These are phyloP conservation scores for Herminia tarsipennalis DNA, from an alignment of 2,888 invertebrate species.

Conservation along the genomic window DNA sequence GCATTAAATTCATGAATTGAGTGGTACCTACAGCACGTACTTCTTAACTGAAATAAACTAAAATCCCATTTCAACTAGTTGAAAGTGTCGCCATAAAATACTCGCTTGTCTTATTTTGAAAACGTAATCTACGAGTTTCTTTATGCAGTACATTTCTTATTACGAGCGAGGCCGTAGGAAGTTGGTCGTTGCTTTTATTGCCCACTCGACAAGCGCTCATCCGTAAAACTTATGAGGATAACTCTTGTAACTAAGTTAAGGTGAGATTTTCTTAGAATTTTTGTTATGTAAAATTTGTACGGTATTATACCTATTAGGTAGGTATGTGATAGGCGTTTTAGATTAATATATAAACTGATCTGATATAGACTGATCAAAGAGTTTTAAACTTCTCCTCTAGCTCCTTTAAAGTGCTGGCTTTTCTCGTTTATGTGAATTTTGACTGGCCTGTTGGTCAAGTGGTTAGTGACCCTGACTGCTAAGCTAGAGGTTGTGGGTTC, in stretches of 20 bases:
- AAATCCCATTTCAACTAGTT: constrained; percentile 5
- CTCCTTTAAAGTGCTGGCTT: too few species aligned
- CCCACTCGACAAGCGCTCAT: constrained; percentile 30
- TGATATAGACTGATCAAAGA: too few species aligned
- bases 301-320: too few species aligned
- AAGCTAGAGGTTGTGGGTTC: too few species aligned
- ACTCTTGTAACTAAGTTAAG: constrained; percentile 28
- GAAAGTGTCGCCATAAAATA: constrained; percentile 4
- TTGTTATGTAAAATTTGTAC: neutral
- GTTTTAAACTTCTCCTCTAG: too few species aligned
- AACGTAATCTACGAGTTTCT: constrained; percentile 34
- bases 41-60: neutral
- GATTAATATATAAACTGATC: too few species aligned
- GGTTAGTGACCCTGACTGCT: too few species aligned
- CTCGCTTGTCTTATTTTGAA: constrained; percentile 23
- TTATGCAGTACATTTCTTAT: constrained; percentile 39
- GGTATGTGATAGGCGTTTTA: too few species aligned
- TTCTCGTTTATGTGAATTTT: too few species aligned
- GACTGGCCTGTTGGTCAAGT: too few species aligned
- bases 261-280: constrained; percentile 1
- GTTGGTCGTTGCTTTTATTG: constrained; percentile 41
- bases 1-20: too few species aligned
- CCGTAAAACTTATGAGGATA: constrained; percentile 33
- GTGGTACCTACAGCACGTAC: neutral
- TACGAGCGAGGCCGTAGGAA: constrained; percentile 27